Conservation (phyloP, 2,113 vertebrate species). For the Tragulus kanchil region DNA sequence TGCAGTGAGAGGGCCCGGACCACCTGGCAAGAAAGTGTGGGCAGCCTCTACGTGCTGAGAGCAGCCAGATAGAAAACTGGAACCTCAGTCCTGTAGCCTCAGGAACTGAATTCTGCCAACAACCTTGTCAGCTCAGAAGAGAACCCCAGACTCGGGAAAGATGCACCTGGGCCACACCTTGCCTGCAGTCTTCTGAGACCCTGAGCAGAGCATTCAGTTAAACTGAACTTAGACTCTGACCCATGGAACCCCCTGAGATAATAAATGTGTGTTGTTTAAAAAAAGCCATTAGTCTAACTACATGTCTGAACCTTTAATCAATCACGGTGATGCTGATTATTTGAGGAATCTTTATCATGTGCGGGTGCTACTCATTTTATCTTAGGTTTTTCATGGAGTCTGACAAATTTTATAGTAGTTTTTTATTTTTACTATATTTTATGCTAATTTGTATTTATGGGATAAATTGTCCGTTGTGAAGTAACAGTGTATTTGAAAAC, state of each 20-base stretch:
- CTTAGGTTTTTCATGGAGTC: background rate
- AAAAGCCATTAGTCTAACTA: background rate
- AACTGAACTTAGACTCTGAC: background rate
- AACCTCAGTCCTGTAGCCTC: background rate
- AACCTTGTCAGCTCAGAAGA: background rate
- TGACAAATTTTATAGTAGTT: background rate
- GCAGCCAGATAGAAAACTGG: background rate
- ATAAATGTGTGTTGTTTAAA: background rate
- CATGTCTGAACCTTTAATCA: background rate
- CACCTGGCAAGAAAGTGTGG: background rate
- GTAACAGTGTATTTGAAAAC: background rate
- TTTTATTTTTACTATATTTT: background rate
- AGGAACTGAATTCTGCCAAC: background rate
- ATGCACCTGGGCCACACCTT: background rate
- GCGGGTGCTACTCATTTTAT: background rate
- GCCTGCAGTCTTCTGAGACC: background rate
- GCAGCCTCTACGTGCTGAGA: background rate
- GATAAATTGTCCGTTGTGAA: background rate
- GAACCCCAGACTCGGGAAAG: background rate
- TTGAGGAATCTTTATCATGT: background rate
- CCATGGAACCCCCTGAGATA: background rate
- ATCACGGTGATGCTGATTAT: background rate
- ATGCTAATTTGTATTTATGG: background rate
- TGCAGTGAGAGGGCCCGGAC: background rate
- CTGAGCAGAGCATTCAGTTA: background rate